These are phyloP conservation scores for Phymorhynchus buccinoides DNA, from an alignment of 1,140 invertebrate species.

Conservation along the genomic window DNA sequence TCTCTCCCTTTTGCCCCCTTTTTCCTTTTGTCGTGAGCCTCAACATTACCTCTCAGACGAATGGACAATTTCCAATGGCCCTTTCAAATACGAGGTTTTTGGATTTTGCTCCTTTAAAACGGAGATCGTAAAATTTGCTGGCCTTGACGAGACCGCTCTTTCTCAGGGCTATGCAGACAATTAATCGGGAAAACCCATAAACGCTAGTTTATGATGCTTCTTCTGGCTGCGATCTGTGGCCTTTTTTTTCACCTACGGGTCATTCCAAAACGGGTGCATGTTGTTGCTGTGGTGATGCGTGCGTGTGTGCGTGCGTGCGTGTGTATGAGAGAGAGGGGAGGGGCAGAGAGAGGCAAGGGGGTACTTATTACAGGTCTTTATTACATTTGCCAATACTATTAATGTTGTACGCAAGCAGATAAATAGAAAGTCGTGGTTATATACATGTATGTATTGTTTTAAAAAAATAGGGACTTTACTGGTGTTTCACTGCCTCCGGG, in stretches of 20 bases:
- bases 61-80: background rate
- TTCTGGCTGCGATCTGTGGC: no score
- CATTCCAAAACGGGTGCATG: background rate
- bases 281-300: background rate
- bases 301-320: no score
- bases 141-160: background rate
- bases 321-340: no score
- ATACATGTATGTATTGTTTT: no score
- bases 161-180: background rate
- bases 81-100: background rate
- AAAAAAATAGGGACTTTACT: no score
- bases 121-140: background rate
- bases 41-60: background rate
- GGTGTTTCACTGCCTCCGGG: no score
- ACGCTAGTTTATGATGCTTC: background rate
- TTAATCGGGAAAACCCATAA: background rate
- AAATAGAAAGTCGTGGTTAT: no score
- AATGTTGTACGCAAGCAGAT: no score
- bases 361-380: no score
- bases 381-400: no score
- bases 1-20: background rate
- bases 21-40: no score
- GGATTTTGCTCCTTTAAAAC: background rate
- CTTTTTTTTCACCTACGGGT: background rate
- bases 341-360: no score